These are phyloP conservation scores for Zaprionus lachaisei DNA, from an alignment of 1,140 invertebrate species.

Conservation along the genomic window DNA sequence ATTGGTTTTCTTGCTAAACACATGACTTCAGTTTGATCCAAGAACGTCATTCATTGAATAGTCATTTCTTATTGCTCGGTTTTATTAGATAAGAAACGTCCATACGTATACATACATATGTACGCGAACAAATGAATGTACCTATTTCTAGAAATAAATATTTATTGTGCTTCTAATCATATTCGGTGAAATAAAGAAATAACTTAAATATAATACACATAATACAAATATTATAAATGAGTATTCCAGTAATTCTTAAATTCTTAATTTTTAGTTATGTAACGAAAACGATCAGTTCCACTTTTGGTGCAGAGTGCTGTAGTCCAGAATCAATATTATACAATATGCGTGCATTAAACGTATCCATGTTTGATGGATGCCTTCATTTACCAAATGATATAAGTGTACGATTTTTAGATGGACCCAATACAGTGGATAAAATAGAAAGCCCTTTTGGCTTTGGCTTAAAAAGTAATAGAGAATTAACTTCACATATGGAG, in stretches of 20 bases:
- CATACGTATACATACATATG: slow-evolving; percentile 8
- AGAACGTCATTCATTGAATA: slow-evolving; percentile 28
- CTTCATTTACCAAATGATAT: not conserved
- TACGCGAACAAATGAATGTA: not conserved
- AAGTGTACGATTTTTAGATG: not conserved
- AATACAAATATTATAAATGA: slow-evolving; percentile 29
- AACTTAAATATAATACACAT: slow-evolving; percentile 1
- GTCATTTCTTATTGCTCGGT: slow-evolving; percentile 18
- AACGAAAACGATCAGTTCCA: slow-evolving; percentile 5
- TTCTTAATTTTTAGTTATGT: slow-evolving; percentile 41
- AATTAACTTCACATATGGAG: not conserved
- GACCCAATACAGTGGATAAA: slow-evolving; percentile 1
- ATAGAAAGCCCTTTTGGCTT: slow-evolving; percentile 28
- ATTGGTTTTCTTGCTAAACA: slow-evolving; percentile 12
- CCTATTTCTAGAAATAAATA: not conserved
- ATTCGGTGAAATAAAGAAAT: not conserved
- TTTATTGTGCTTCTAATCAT: not conserved
- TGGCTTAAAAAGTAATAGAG: slow-evolving; percentile 3
- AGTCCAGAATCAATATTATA: slow-evolving; percentile 20
- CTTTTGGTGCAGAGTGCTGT: slow-evolving; percentile 16
- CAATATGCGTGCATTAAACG: slow-evolving; percentile 10
- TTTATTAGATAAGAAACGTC: slow-evolving; percentile 36
- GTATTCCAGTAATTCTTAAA: slow-evolving; percentile 15
- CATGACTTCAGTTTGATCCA: slow-evolving; percentile 38
- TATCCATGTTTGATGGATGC: slow-evolving; percentile 12